Percentiles rank a stretch among this genome's conserved stretches.
Conservation (phyloP, 2,888 invertebrate genomes). For the Diadegma fenestrale region DNA sequence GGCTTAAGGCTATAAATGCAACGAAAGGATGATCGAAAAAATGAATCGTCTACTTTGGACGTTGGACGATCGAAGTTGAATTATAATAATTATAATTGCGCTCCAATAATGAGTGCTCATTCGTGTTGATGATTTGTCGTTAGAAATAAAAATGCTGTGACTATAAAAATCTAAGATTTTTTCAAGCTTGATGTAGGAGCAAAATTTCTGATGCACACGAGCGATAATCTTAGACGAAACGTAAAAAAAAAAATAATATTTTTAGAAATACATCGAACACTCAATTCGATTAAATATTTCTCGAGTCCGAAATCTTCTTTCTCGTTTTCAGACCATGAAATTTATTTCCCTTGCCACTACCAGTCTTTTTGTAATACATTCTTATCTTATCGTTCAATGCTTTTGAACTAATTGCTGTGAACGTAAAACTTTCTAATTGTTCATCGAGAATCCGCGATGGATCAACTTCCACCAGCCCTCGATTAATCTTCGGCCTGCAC, state of each 20-base stretch:
- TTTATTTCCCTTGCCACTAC: constrained; percentile 63
- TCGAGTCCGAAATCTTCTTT: constrained; percentile 7
- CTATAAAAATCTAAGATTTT: constrained; percentile 33
- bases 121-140: constrained; percentile 5
- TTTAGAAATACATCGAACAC: constrained; percentile 18
- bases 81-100: constrained; percentile 17
- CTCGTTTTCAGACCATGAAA: constrained; percentile 48
- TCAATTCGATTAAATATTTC: constrained; percentile 48
- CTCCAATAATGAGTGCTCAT: constrained; percentile 16
- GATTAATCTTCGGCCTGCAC: constrained; percentile 30
- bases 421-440: neutral
- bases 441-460: neutral
- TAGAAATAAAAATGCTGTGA: constrained; percentile 14
- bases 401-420: neutral
- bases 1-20: constrained; percentile 53
- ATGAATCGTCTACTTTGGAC: constrained; percentile 58
- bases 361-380: constrained; percentile 65
- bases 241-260: constrained; percentile 22
- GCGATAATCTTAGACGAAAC: constrained; percentile 3
- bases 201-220: constrained; percentile 30
- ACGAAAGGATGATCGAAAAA: constrained; percentile 22
- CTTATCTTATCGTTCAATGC: constrained; percentile 40
- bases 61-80: constrained; percentile 63
- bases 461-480: constrained; percentile 16
- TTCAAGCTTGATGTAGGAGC: constrained; percentile 38